Base-by-base conservation (phyloP, 2,797 vertebrate species). In the Phyllotis vaccarum region DNA sequence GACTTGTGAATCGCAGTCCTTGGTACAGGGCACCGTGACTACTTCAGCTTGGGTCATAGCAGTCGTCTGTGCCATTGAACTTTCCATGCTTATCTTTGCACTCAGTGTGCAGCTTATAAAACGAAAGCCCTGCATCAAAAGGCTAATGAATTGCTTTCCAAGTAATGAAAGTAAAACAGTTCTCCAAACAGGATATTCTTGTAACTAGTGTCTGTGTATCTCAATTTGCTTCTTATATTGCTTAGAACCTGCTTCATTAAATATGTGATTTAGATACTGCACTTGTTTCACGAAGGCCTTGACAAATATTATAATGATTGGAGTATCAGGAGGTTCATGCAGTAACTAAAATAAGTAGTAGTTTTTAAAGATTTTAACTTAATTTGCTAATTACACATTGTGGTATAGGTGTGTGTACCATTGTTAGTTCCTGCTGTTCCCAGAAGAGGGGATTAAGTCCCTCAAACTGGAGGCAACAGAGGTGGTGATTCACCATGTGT, bases 71-170 rank as follows among this genome's bases (percentile, higher is more conserved):
- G 56, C 6, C 89, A 5, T 76, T 52, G 87, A 74, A 72, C 66
- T 92, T 21, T 40, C 34, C 31, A 76, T 74, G n/a, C 56, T 92
- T 37, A 49, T 80, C 62, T 82, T 94, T 66, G 24, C 58, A 94
- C 76, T 29, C 54, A 0, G 58, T 95, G 70, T 79, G 31, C 4
- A 54, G 19, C 91, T 95, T 89, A 21, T 89, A 70, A 96, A 96
- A 74, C 91, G 92, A 86, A 94, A 96, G 86, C 54, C 16, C 66
- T 37, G 10, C 37, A 80, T 6, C 83, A 68, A 31, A 37, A 52
- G 46, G 62, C 46, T 62, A 62, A 82, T 43, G 37, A 62, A 49
- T 90, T 70, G 74, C 66, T 95, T 96, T 94, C 91, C 19, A 64
- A 66, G 1, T 80, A 27, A 54, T 86, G 14, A 90, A 92, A 78